Conservation (phyloP, 23 tunicate genomes). For the Clavelina lepadiformis region DNA sequence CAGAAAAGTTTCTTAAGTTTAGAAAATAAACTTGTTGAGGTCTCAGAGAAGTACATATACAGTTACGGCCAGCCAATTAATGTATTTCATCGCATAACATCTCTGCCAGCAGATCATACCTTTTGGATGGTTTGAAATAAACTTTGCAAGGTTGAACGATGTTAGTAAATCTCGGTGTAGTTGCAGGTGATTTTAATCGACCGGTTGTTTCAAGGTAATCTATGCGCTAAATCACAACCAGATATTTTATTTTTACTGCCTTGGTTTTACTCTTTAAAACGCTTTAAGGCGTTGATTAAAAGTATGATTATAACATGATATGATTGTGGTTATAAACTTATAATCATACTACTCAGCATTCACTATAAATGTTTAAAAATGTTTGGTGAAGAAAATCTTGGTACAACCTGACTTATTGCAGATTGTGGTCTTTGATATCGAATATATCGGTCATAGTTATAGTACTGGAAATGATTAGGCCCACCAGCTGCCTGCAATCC, state of each 20-base stretch:
- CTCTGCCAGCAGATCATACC: neutral
- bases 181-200: neutral
- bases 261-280: too few relatives aligned
- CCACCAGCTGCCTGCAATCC: constrained; percentile 34
- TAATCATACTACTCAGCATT: too few relatives aligned
- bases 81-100: too few relatives aligned
- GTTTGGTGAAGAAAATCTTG: too few relatives aligned
- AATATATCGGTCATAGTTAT: constrained; percentile 31
- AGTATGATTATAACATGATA: too few relatives aligned
- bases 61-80: too few relatives aligned
- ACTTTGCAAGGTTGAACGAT: constrained; percentile 9
- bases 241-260: neutral
- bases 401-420: constrained; percentile 31
- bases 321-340: too few relatives aligned
- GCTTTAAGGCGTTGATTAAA: too few relatives aligned
- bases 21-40: too few relatives aligned
- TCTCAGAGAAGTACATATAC: too few relatives aligned
- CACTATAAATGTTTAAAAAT: too few relatives aligned
- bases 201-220: constrained; percentile 5
- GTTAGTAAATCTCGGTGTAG: constrained; percentile 5
- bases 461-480: constrained; percentile 39
- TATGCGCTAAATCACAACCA: constrained; percentile 1
- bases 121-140: neutral
- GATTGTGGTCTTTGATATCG: constrained; percentile 37
- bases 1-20: too few relatives aligned